These are phyloP conservation scores for Tetanocera ferruginea DNA, from an alignment of 2,888 invertebrate genomes.

Conservation along the genomic window DNA sequence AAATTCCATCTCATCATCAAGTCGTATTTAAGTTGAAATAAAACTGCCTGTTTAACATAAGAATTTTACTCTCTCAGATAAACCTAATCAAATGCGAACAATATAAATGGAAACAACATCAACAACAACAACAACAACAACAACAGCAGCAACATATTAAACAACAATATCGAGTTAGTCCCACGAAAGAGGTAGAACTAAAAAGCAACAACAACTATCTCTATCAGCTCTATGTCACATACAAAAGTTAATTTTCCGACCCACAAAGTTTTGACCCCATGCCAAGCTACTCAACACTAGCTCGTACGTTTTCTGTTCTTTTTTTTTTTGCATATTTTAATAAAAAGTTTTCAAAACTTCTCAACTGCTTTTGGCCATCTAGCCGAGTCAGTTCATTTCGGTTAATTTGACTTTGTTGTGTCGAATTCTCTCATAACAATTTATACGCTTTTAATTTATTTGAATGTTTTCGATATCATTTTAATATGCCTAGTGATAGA, in stretches of 20 bases:
- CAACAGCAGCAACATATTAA: neutral
- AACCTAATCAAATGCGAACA: constrained; percentile 8
- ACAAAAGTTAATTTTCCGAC: neutral
- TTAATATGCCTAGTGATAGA: neutral
- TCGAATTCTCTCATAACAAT: neutral
- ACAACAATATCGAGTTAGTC: neutral
- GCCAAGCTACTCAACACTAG: neutral
- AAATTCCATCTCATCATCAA: neutral
- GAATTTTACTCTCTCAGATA: neutral
- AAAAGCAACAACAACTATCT: neutral
- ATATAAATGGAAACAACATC: neutral
- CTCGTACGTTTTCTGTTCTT: neutral
- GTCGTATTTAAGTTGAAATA: neutral
- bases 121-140: neutral
- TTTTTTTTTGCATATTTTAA: constrained; percentile 17
- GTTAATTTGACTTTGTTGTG: constrained; percentile 30
- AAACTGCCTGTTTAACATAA: constrained; percentile 16
- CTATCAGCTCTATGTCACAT: neutral
- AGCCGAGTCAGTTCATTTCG: constrained; percentile 11
- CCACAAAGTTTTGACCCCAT: neutral
- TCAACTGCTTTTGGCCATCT: constrained; percentile 11
- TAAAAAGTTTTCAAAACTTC: constrained; percentile 34
- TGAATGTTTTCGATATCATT: constrained; percentile 8
- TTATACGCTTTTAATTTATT: constrained; percentile 20
- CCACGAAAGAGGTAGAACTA: neutral